A percentile compares a stretch with the other conserved stretches of the same genome.
Evolutionary conservation across 92 coral and sea anemone genomes (phyloP).

Genomic region (Parazoanthus darwini): DNA sequence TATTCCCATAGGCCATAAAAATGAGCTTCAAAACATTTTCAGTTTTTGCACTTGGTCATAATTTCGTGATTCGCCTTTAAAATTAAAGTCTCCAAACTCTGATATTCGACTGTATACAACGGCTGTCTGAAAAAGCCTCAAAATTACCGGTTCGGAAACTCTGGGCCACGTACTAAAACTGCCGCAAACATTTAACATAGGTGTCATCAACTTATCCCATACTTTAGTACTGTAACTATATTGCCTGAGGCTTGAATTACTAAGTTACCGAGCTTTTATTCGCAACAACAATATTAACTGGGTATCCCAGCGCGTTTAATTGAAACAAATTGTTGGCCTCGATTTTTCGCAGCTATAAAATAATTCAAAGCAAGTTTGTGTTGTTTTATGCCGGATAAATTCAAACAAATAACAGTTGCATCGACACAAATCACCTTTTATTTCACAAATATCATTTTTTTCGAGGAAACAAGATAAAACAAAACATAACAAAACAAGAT

Average conservation of each 20-base stretch:
- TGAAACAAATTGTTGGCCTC: conserved; percentile 7
- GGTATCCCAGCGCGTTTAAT: conserved; percentile 15
- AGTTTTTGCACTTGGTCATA: not conserved
- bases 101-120: too few relatives aligned
- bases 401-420: too few relatives aligned
- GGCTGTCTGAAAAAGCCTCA: too few relatives aligned
- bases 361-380: not conserved
- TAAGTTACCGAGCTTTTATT: not conserved
- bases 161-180: too few relatives aligned
- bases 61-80: not conserved
- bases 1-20: too few relatives aligned
- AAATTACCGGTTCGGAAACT: too few relatives aligned
- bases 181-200: too few relatives aligned
- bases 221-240: not conserved
- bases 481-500: not conserved
- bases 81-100: too few relatives aligned
- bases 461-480: too few relatives aligned
- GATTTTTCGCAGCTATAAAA: not conserved
- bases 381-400: not conserved
- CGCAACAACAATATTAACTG: not conserved
- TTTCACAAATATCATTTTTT: too few relatives aligned
- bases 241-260: not conserved
- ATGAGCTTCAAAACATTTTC: not conserved
- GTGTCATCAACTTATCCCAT: too few relatives aligned
- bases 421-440: not conserved